Conservation (phyloP, 2,113 vertebrate species). For the Eublepharis macularius region DNA sequence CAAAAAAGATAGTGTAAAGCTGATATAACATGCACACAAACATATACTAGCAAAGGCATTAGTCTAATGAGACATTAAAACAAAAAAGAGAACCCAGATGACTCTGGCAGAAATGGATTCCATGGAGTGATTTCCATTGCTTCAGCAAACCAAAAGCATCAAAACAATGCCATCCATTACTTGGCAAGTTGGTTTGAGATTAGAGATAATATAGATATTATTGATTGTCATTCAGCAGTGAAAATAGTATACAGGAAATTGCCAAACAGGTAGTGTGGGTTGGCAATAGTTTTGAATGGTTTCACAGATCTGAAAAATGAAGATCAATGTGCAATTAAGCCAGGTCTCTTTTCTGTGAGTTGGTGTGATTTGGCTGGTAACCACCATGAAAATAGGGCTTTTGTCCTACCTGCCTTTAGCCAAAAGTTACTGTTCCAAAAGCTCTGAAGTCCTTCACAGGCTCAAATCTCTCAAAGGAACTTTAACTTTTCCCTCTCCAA, state of each 20-base stretch:
- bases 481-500: background rate
- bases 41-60: background rate
- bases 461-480: too few species aligned
- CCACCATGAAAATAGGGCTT: background rate
- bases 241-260: background rate
- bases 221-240: background rate
- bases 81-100: background rate
- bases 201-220: background rate
- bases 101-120: background rate
- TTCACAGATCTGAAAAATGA: background rate
- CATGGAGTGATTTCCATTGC: background rate
- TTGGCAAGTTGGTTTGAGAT: background rate
- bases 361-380: background rate
- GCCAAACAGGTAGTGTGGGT: too few species aligned
- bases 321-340: background rate
- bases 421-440: background rate
- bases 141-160: background rate
- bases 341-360: background rate
- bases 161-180: background rate
- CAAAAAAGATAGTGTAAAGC: conserved; percentile 40
- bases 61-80: background rate
- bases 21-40: conserved; percentile 31
- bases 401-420: background rate
- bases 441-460: background rate
- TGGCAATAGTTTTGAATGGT: background rate